Conservation (phyloP, 2,113 vertebrate genomes). For the cat (Felis catus) region F.catus_Fca126_mat1.0 CM031414.1:138104001-138104500, state of each 20-base stretch:
- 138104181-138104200: not conserved
- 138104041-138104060: accelerated
- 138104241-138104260: not conserved
- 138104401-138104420: no score
- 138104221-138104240: not conserved
- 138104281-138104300: accelerated
- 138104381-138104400: not conserved
- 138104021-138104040: no score
- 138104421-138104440: not conserved
- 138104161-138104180: not conserved
- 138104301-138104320: not conserved
- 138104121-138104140: not conserved
- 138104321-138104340: not conserved
- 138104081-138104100: not conserved
- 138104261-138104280: not conserved
- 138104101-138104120: not conserved
- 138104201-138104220: not conserved
- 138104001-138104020: not conserved
- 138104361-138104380: not conserved
- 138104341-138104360: not conserved
- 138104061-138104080: no score
- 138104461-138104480: not conserved
- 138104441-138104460: accelerated
- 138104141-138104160: no score
- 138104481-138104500: no score